Evolutionary conservation across 1,140 invertebrate genomes (phyloP), one percentile per base, ranked within the genome.

Genomic region (Eurosta solidaginis): DNA sequence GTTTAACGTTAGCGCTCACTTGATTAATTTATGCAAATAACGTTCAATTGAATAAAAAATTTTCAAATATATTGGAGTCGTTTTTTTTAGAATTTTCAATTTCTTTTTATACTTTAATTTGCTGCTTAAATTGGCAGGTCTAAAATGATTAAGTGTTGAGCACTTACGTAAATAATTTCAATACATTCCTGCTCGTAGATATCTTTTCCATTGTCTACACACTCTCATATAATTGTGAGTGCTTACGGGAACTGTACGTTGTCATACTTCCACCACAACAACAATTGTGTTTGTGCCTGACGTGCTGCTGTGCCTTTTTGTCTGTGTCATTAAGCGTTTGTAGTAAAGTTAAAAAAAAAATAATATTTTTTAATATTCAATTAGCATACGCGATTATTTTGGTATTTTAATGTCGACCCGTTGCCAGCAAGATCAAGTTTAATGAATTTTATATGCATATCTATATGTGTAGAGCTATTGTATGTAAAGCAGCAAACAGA

Each of bases 301-400:
- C 4, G 12, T n/a, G 29, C 54, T 33, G 14, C 0, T 25, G 12
- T 63, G 29, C 20, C 29, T 17, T 25, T 36, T 6, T 78, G 78
- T 25, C 79, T 76, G 68, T 76, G 78, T 80, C 79, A 81, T 82
- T 78, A 73, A 82, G 81, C 79, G 82, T 76, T 45, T 29, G 44
- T n/a, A 47, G 49, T 49, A 22, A 45, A 45, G 40, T 44, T 42
- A 36, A 74, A 44, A 74, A 25, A 45, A 42, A 74, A n/a, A n/a
- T n/a, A n/a, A n/a, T n/a, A n/a, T n/a, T 74, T 44, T 74, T 74
- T 44, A 45, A 45, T 44, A 74, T 74, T 44, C 40, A 74, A 74
- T 44, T 81, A 80, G 76, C 54, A 75, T 75, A 49, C 33, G 63
- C 22, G 52, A 68, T 81, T 79, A 79, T 42, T 81, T 81, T 63